Percentiles rank a stretch among this genome's conserved stretches.
Conservation (phyloP, 2,797 vertebrate genomes). For the Eremophila alpestris region DNA sequence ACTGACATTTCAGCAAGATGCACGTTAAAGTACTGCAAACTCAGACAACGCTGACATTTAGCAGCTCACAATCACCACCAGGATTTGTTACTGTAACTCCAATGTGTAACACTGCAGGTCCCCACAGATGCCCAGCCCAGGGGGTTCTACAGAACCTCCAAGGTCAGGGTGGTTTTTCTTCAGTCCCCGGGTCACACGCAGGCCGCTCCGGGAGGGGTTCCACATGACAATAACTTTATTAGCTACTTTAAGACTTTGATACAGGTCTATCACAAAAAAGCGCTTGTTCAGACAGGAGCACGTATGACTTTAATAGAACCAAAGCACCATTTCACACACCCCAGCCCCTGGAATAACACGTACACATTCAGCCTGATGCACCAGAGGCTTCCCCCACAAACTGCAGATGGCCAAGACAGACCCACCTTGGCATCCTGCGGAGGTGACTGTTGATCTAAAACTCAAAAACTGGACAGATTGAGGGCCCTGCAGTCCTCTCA, state of each 20-base stretch:
- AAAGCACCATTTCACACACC: not conserved
- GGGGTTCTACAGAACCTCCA: not conserved
- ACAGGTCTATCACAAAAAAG: not conserved
- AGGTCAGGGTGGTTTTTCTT: not conserved
- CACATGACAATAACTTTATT: not conserved
- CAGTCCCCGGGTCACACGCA: fast-evolving
- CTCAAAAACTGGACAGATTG: not conserved
- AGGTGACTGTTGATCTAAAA: not conserved
- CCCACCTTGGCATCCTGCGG: not conserved
- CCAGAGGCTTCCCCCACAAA: not conserved
- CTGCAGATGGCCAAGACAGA: not conserved
- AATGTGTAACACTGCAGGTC: not conserved
- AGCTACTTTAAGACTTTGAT: not conserved
- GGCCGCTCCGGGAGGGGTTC: fast-evolving
- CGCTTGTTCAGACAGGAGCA: not conserved
- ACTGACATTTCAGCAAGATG: not conserved
- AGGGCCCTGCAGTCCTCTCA: not conserved
- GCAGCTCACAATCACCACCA: not conserved
- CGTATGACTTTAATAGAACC: not conserved
- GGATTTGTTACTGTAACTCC: not conserved
- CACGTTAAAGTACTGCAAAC: not conserved
- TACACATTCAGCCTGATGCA: not conserved
- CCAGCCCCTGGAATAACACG: not conserved
- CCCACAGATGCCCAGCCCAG: not conserved
- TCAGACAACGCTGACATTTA: not conserved